Evolutionary conservation across 1,140 invertebrate genomes (phyloP), one percentile per base, ranked within the genome.

Genomic region (Dinoponera quadriceps): DNA sequence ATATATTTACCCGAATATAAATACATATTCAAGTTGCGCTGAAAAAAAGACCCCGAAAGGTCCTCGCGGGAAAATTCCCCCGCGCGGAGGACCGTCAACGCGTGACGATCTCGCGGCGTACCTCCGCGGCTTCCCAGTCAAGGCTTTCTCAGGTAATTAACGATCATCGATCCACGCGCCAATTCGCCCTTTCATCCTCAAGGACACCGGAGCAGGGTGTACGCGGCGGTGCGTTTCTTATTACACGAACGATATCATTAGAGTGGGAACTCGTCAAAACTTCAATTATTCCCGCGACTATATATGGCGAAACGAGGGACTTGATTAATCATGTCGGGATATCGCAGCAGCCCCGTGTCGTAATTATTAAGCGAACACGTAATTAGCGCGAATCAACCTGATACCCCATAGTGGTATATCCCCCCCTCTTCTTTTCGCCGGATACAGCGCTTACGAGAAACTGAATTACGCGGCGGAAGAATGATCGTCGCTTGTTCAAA

Each of bases 211-310:
- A 63, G 68, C 22, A 49, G 44, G 25, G 49, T 20, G 63, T 18
- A 20, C 18, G 71, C 69, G 22, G 62, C 44, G 29, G 16, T 16
- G 18, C 54, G 22, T 73, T 73, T 44, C 60, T 86, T 74, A 84
- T 86, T 84, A 66, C 85, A 51, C 51, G 62, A 68, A 87, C 75
- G 85, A 82, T 82, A 85, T 88, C 85, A 72, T 87, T 84, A 82
- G 65, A 75, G 65, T 20, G 81, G 49, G 82, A 87, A 86, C 63
- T 75, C 74, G 86, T 87, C 75, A 68, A 88, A 87, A 78, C 65
- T 87, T 88, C 65, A 69, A 85, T 82, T 87, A 85, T 82, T 78
- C 74, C 69, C 44, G 22, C 54, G 60, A 20, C 82, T 87, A 78
- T 86, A 83, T 81, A 86, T 82, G 86, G 84, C 16, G 59, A 49